Base-by-base conservation (phyloP, 2,888 invertebrate genomes). In the Drosophila nigritarsus region DNA sequence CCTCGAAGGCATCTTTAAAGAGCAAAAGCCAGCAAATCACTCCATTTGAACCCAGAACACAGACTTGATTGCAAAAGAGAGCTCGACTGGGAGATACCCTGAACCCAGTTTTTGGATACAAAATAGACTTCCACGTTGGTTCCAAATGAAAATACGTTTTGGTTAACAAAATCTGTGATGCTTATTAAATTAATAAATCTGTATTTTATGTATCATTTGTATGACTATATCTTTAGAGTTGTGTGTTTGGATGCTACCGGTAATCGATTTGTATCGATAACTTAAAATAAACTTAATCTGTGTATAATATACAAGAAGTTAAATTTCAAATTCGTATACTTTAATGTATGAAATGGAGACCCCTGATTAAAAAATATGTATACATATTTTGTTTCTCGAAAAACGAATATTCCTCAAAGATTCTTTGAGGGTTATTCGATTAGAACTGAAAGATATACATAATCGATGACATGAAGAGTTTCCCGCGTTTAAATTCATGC, bases 1-100 rank as follows among this genome's bases (percentile, higher is more conserved):
- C 18, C 36, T 27, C 32, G 29, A 60, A 42, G 50, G 20, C 58
- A 36, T 20, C 45, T 78, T 76, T 78, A 73, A 76, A 62, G 63
- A 32, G 40, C 18, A 40, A 27, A 9, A 32, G 2, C 20, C 20
- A 20, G 42, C 50, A 50, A n/a, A 50, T 1, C 29, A 29, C 29
- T 18, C 30, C 11, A 51, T 15, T 24, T 24, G 13, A 45, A 24
- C 45, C 13, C 45, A n/a, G 40, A 40, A 40, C 3, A 3, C 7
- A n/a, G 9, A 40, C 18, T 18, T n/a, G 40, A n/a, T 40, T 9
- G 1, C 9, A 40, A 36, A 15, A 5, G 2, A 36, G 15, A 15
- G 36, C 36, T 40, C 4, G 15, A 15, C 11, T 13, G 5, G 2
- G 11, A 20, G 11, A 42, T 20, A 20, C 20, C 11, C 11, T 11